A percentile compares a stretch with the other conserved stretches of the same genome.
Conservation (phyloP, 2,113 vertebrate species). For the Cepphus grylle region DNA sequence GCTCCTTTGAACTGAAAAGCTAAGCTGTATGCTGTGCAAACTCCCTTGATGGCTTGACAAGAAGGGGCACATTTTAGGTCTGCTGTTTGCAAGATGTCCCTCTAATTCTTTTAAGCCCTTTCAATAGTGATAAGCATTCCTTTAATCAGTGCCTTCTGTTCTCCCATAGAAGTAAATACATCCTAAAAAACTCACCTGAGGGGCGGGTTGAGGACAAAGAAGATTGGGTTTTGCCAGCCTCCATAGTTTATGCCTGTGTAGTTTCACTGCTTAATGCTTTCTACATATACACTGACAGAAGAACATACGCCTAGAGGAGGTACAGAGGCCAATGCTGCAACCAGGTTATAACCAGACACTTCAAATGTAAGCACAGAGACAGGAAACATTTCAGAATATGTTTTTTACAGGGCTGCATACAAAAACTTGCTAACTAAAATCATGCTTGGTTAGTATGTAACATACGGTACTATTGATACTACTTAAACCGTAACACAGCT, state of each 20-base stretch:
- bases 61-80: not conserved
- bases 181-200: not conserved
- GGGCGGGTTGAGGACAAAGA: not conserved
- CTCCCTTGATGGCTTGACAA: not conserved
- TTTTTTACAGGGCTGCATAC: not conserved
- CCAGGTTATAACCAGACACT: not conserved
- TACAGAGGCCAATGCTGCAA: not conserved
- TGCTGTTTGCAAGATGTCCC: not conserved
- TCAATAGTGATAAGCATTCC: not conserved
- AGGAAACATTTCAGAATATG: not conserved
- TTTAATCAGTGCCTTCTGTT: not conserved
- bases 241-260: not conserved
- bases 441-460: not conserved
- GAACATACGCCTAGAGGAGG: rapidly evolving
- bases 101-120: not conserved
- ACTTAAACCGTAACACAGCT: not conserved
- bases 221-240: not conserved
- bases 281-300: not conserved
- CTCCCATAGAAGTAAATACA: not conserved
- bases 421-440: not conserved
- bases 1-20: not conserved
- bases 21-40: not conserved
- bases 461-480: not conserved
- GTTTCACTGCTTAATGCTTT: not conserved
- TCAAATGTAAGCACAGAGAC: not conserved